These are phyloP conservation scores for Marronus borbonicus DNA, from an alignment of 2,888 invertebrate species.

Conservation along the genomic window DNA sequence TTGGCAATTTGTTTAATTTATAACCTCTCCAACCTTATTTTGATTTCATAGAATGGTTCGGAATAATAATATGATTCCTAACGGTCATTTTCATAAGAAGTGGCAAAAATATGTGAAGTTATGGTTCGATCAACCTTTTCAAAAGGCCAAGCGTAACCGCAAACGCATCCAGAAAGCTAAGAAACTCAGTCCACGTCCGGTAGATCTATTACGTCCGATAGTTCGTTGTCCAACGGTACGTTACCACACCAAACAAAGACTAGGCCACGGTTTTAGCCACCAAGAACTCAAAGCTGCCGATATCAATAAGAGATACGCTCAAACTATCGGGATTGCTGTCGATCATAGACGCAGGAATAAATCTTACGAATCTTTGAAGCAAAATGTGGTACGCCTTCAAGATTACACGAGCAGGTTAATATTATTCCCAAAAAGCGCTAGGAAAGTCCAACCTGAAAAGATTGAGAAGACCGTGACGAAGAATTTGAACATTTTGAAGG, in stretches of 20 bases:
- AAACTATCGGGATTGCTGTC: constrained; percentile 93
- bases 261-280: constrained; percentile 88
- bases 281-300: constrained; percentile 75
- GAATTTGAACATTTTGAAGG: constrained; percentile 66
- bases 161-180: constrained; percentile 90
- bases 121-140: constrained; percentile 97
- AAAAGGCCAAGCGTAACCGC: constrained; percentile 87
- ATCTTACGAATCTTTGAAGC: constrained; percentile 89
- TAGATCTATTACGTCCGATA: constrained; percentile 86
- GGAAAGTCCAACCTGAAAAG: constrained; percentile 70
- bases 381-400: constrained; percentile 93
- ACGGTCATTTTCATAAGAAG: constrained; percentile 98
- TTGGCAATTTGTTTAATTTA: too few relatives aligned
- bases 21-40: too few relatives aligned
- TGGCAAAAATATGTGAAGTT: constrained; percentile 97
- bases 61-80: constrained; percentile 96
- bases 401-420: constrained; percentile 93
- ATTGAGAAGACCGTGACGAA: not conserved
- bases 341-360: constrained; percentile 94
- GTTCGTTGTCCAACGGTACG: constrained; percentile 93
- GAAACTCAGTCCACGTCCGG: constrained; percentile 89
- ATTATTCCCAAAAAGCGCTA: constrained; percentile 90
- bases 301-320: constrained; percentile 85
- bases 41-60: constrained; percentile 75
- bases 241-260: constrained; percentile 91